These are phyloP conservation scores for human (Homo sapiens) DNA, from an alignment of 2,113 vertebrate genomes.

Conservation along the genomic window DNA sequence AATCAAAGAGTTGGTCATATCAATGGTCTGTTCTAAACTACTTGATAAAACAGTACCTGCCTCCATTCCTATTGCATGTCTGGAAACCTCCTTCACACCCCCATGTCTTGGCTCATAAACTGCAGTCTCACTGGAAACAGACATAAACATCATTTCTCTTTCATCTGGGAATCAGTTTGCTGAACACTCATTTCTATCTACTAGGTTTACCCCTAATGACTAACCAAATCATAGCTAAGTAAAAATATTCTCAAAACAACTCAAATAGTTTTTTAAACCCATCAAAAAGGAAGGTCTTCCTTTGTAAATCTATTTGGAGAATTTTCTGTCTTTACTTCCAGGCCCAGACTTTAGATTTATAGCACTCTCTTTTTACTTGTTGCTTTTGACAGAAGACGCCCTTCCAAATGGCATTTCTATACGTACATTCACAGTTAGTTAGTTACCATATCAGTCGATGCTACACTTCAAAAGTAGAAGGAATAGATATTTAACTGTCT, in stretches of 20 bases:
- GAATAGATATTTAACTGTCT: background rate
- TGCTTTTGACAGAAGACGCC: background rate
- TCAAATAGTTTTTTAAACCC: background rate
- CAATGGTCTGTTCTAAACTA: background rate
- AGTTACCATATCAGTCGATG: background rate
- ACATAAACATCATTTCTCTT: background rate
- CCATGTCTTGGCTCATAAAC: background rate
- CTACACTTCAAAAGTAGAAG: background rate
- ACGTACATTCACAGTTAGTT: background rate
- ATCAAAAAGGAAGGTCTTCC: background rate
- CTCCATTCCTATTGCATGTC: background rate
- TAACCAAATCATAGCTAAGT: background rate
- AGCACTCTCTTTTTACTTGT: background rate
- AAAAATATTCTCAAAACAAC: slow-evolving; percentile 5
- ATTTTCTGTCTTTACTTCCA: background rate
- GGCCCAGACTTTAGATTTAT: background rate
- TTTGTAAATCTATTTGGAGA: background rate
- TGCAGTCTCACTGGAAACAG: background rate
- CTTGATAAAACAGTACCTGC: background rate
- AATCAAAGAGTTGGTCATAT: background rate
- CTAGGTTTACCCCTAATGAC: background rate
- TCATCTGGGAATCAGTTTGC: background rate
- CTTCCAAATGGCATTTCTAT: background rate
- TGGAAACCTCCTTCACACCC: background rate
- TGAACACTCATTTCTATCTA: background rate